phyloP scores from a whole-genome alignment of 1,140 invertebrate genomes.

The Trypoxylus dichotomus region DNA sequence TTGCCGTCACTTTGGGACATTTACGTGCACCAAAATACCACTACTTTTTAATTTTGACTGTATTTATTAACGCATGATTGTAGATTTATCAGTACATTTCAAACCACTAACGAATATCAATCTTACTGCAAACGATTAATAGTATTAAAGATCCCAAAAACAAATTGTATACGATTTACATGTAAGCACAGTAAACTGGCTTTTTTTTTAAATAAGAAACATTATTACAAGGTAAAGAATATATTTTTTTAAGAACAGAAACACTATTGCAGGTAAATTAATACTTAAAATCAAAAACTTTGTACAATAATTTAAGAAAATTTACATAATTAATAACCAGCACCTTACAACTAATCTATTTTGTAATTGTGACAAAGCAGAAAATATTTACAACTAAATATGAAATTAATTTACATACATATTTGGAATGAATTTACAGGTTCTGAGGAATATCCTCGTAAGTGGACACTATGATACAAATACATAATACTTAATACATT shows the following conservation, averaged over 20 bases:
- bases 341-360: neutral
- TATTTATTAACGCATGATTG: too few species aligned
- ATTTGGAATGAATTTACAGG: conserved; percentile 20
- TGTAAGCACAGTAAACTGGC: too few species aligned
- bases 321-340: neutral
- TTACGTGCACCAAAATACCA: too few species aligned
- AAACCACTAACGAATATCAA: too few species aligned
- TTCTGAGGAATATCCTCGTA: neutral
- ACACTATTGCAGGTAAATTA: neutral
- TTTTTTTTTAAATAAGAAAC: neutral
- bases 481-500: conserved; percentile 24
- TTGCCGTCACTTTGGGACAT: too few species aligned
- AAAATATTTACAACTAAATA: conserved; percentile 9
- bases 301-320: neutral
- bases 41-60: too few species aligned
- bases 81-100: too few species aligned
- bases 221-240: neutral
- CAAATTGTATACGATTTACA: too few species aligned
- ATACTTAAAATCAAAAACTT: neutral
- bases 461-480: neutral
- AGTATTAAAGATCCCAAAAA: too few species aligned
- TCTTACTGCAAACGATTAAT: too few species aligned
- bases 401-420: conserved; percentile 13
- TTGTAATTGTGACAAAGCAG: neutral
- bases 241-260: neutral